A percentile compares a stretch with the other conserved stretches of the same genome.
These are phyloP conservation scores for Globodera ellingtonae DNA, from an alignment of 1,140 invertebrate species.

Conservation along the genomic window DNA sequence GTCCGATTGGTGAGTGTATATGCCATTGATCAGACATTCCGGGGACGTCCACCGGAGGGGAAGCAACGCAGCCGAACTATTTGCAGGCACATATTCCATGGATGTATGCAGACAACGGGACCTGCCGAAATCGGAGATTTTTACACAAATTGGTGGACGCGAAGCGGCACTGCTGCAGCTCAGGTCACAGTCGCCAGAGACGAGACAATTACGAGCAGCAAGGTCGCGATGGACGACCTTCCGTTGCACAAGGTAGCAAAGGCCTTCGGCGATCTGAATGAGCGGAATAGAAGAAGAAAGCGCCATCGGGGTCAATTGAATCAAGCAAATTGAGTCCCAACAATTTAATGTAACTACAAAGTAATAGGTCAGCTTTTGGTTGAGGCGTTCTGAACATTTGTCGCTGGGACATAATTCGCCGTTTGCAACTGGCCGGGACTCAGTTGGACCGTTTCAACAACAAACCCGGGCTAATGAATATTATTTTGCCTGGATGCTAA, in stretches of 20 bases:
- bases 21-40: conserved; percentile 90
- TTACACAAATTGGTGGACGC: conserved; percentile 50
- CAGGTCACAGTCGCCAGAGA: conserved; percentile 74
- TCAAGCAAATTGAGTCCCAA: no score
- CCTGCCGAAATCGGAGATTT: conserved; percentile 57
- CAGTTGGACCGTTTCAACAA: no score
- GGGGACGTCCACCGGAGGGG: conserved; percentile 84
- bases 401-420: no score
- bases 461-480: no score
- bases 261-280: conserved; percentile 70
- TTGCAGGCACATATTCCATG: conserved; percentile 69
- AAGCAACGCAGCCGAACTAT: conserved; percentile 66
- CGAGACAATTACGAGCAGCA: conserved; percentile 91
- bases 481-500: conserved; percentile 41
- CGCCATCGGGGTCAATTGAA: not conserved
- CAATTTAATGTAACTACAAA: no score
- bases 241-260: conserved; percentile 91
- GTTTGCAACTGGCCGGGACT: no score
- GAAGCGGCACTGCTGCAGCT: conserved; percentile 44
- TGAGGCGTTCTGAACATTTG: no score
- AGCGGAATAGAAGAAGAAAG: not conserved
- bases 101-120: conserved; percentile 48
- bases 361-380: no score
- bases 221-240: conserved; percentile 96
- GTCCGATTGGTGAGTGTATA: conserved; percentile 95